phyloP scores from a whole-genome alignment of 2,113 vertebrate species.

The Vidua macroura region DNA sequence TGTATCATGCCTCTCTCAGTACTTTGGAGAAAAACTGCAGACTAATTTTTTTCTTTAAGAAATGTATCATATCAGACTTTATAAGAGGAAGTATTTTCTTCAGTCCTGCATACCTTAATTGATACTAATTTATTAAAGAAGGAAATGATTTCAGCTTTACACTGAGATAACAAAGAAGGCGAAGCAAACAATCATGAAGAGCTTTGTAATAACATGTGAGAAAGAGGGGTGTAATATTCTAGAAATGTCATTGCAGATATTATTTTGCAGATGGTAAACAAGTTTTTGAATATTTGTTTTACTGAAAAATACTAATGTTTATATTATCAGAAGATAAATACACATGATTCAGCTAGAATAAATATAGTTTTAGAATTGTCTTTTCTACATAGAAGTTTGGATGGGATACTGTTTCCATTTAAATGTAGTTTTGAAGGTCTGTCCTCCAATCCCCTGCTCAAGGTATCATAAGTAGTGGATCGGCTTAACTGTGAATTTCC shows the following conservation, averaged over 20 bases:
- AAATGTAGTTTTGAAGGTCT: background rate
- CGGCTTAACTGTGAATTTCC: background rate
- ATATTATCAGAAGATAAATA: background rate
- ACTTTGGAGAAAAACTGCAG: background rate
- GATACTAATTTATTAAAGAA: conserved; percentile 58
- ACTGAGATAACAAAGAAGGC: conserved; percentile 17
- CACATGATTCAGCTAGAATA: background rate
- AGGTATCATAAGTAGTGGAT: background rate
- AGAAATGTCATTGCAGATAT: background rate
- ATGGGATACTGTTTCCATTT: background rate
- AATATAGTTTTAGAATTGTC: background rate
- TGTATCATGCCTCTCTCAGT: background rate
- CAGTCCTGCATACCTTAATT: conserved; percentile 60
- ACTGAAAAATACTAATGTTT: background rate
- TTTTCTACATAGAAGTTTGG: background rate
- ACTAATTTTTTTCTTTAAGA: background rate
- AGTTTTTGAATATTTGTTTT: background rate
- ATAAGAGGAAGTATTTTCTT: conserved; percentile 40
- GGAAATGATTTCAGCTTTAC: conserved; percentile 44
- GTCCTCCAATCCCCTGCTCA: background rate
- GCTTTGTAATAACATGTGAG: background rate
- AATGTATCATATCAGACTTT: background rate
- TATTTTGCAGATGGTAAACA: background rate
- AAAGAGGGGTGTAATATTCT: background rate
- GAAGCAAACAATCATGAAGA: background rate